phyloP scores from a whole-genome alignment of 2,888 invertebrate species.

The Seira musarum region DNA sequence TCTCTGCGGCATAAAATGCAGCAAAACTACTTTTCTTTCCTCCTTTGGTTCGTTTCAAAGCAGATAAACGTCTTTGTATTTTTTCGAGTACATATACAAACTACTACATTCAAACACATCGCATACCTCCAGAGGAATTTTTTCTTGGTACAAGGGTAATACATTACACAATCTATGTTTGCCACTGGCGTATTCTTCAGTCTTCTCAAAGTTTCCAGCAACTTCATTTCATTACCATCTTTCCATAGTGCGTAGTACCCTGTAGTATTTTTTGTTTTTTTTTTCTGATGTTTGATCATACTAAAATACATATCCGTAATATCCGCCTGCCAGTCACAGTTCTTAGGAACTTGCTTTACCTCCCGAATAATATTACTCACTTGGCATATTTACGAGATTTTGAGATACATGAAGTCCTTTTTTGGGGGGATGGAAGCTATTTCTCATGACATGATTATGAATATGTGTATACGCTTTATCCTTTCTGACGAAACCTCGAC shows the following conservation, averaged over 20 bases:
- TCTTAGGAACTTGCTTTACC: not conserved
- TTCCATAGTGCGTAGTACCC: no score
- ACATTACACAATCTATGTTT: conserved; percentile 8
- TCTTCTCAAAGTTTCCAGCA: no score
- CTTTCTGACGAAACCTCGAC: not conserved
- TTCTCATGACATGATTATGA: not conserved
- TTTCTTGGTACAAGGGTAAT: conserved; percentile 11
- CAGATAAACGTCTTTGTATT: no score
- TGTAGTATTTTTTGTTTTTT: no score
- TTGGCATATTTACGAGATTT: not conserved
- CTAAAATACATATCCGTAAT: not conserved
- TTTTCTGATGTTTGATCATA: not conserved
- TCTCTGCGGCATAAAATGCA: not conserved
- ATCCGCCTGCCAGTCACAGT: not conserved
- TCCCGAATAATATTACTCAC: not conserved
- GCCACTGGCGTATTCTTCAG: no score
- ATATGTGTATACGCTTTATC: not conserved
- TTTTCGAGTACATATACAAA: not conserved
- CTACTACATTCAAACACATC: no score
- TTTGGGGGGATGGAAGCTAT: not conserved
- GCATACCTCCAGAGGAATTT: not conserved
- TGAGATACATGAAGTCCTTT: not conserved
- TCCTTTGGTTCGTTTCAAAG: no score
- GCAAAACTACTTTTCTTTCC: no score
- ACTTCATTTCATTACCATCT: conserved; percentile 28